Evolutionary conservation across 2,888 invertebrate genomes (phyloP).

Genomic region (Hirtodrosophila cameraria): DNA sequence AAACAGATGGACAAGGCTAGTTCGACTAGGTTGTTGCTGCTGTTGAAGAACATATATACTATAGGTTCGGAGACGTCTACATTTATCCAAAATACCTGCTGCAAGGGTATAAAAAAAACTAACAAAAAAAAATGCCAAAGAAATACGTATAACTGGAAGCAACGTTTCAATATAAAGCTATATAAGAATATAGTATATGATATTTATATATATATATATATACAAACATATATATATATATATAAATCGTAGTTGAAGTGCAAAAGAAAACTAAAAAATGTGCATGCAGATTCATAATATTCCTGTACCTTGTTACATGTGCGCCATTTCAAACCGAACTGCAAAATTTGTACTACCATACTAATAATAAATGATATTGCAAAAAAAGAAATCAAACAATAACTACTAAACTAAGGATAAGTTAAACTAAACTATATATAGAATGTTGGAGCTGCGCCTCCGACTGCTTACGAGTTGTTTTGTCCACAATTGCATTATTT

Average conservation of each 20-base stretch:
- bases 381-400: constrained; percentile 20
- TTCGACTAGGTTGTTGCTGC: no score
- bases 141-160: constrained; percentile 41
- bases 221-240: no score
- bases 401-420: constrained; percentile 48
- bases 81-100: no score
- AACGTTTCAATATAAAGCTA: constrained; percentile 41
- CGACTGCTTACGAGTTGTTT: constrained; percentile 4
- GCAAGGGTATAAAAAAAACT: no score
- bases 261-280: constrained; percentile 34
- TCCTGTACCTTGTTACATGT: constrained; percentile 68
- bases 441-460: constrained; percentile 21
- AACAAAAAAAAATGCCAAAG: constrained; percentile 65
- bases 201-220: no score
- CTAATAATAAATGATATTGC: constrained; percentile 44
- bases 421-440: constrained; percentile 25
- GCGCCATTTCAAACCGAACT: constrained; percentile 26
- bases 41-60: no score
- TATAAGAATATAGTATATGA: constrained; percentile 24
- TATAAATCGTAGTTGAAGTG: no score
- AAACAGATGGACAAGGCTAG: no score
- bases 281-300: constrained; percentile 64
- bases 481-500: constrained; percentile 12
- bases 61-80: no score
- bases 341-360: constrained; percentile 37